These are phyloP conservation scores for Dendrocincla fuliginosa DNA, from an alignment of 2,797 vertebrate genomes.

Conservation along the genomic window DNA sequence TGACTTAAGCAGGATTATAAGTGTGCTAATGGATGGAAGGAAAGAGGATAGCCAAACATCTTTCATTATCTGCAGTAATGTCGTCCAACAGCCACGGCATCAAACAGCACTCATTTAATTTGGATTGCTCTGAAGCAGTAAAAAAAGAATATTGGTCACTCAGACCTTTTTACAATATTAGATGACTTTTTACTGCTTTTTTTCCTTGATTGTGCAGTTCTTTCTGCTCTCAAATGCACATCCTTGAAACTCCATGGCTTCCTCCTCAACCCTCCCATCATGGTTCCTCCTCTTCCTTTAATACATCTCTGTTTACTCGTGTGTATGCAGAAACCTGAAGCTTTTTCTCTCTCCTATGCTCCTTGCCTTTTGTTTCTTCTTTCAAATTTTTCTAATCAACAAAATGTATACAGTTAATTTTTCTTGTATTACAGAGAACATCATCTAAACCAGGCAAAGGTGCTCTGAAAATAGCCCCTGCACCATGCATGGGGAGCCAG, in stretches of 20 bases:
- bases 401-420: not conserved
- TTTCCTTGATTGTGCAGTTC: not conserved
- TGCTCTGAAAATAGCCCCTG: not conserved
- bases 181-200: not conserved
- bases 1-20: not conserved
- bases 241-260: not conserved
- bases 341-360: not conserved
- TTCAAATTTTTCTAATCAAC: not conserved
- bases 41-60: not conserved
- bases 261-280: not conserved
- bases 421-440: not conserved
- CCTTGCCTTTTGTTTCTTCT: not conserved
- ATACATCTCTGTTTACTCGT: not conserved
- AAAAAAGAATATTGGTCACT: not conserved
- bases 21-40: not conserved
- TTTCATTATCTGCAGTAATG: not conserved
- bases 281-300: not conserved
- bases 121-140: not conserved
- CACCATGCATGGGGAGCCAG: not conserved
- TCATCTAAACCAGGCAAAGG: not conserved
- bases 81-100: accelerated
- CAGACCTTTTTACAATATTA: not conserved
- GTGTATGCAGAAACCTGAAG: not conserved
- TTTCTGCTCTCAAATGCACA: not conserved
- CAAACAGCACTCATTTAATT: not conserved